phyloP scores from a whole-genome alignment of 2,888 invertebrate genomes.

The Pristionchus mayeri region DNA sequence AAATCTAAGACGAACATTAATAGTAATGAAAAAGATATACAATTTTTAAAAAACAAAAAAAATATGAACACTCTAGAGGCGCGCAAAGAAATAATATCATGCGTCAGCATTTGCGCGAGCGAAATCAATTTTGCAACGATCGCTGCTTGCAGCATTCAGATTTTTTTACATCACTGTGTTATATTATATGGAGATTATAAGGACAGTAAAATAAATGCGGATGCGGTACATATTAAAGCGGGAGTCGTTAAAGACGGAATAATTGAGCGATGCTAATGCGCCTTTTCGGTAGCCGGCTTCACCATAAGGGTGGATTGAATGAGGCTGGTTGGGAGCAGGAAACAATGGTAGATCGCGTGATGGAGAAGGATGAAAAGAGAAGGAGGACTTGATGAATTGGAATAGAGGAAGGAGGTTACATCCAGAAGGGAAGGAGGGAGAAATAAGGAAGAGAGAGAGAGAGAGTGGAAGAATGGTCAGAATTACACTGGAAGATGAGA shows the following conservation, averaged over 20 bases:
- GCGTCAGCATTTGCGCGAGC: too few species aligned
- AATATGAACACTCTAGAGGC: not conserved
- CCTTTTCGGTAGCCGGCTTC: constrained; percentile 28
- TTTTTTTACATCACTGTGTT: too few species aligned
- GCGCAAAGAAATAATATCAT: too few species aligned
- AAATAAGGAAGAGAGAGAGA: constrained; percentile 21
- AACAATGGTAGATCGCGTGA: constrained; percentile 32
- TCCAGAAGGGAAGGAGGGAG: constrained; percentile 18
- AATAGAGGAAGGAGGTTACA: constrained; percentile 14
- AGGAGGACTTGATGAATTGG: constrained; percentile 5
- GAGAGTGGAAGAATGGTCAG: constrained; percentile 37
- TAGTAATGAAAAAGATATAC: too few species aligned
- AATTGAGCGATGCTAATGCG: constrained; percentile 6
- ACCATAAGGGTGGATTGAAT: constrained; percentile 29
- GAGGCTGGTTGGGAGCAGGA: not conserved
- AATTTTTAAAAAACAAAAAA: not conserved
- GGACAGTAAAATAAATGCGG: not conserved
- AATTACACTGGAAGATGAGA: constrained; percentile 32
- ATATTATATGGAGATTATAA: too few species aligned
- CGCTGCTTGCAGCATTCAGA: too few species aligned
- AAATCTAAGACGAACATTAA: too few species aligned
- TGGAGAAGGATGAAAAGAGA: constrained; percentile 15
- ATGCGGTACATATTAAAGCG: constrained; percentile 39
- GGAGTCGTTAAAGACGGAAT: constrained; percentile 30
- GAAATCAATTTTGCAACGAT: too few species aligned